Base-by-base conservation (phyloP, 2,113 vertebrate genomes). In the Potamarius usumacintae region DNA sequence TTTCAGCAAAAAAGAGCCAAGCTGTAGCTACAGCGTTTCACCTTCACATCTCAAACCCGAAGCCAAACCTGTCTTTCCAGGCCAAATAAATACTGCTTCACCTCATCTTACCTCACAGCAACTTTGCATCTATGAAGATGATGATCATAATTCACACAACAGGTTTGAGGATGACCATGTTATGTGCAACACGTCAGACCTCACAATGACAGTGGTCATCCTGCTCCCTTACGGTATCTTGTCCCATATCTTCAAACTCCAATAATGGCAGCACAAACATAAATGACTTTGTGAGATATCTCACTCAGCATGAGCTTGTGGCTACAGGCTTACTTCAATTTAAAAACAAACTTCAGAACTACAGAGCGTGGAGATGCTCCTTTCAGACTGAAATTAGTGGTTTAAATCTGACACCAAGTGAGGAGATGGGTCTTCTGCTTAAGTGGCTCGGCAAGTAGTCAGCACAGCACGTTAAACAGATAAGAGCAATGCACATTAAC, bases 31-130 rank as follows among this genome's bases (percentile, higher is more conserved):
- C 17, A 85, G 20, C 10, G 18, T 76, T 58, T 42, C 83, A 74
- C 10, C 85, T 81, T 77, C 87, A 80, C 48, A 6, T 77, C 72
- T 90, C 14, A 89, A 85, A 55, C 52, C 69, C 50, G 82, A 91
- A 80, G 86, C 86, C 52, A 85, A 84, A 77, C 57, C 52, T 1
- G 78, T 88, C 86, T 50, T 5, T 25, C n/a, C 80, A 83, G 81
- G 34, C 34, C 34, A 34, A 34, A 34, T 34, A 34, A 34, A 34
- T 34, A 34, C 34, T 34, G 34, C 34, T 34, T 57, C 30, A 82
- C 34, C 62, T 58, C 22, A 30, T 52, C 3, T 69, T 27, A 30
- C 10, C 4, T 69, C n/a, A 30, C 1, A 69, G 0, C 27, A 85
- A 34, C 58, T 53, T 14, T 30, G n/a, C 14, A 34, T 34, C 34